phyloP scores from a whole-genome alignment of 1,140 invertebrate genomes.

The Lasioglossum albipes region DNA sequence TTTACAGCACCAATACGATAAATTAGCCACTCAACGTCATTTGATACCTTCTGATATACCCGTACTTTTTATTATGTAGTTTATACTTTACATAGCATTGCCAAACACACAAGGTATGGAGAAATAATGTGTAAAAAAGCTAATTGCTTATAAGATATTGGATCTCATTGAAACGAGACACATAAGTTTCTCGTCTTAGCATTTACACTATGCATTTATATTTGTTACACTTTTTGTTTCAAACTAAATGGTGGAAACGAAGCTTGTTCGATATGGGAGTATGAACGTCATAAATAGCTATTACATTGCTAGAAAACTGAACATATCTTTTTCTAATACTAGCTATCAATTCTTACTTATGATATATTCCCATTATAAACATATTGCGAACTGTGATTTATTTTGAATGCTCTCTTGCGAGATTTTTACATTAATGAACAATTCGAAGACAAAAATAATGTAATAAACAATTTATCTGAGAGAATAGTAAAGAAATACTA shows the following conservation, averaged over 20 bases:
- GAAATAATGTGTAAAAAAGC: conserved; percentile 49
- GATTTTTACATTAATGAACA: conserved; percentile 1
- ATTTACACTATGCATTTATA: conserved; percentile 18
- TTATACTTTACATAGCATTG: conserved; percentile 26
- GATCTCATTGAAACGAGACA: neutral
- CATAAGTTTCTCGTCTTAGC: neutral
- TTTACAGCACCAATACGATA: conserved; percentile 63
- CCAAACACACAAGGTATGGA: conserved; percentile 74
- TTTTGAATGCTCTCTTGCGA: conserved; percentile 12
- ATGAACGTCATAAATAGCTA: neutral
- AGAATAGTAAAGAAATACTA: neutral
- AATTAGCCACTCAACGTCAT: conserved; percentile 42
- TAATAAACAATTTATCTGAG: conserved; percentile 1
- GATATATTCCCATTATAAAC: neutral
- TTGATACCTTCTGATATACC: conserved; percentile 29
- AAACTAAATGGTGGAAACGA: neutral
- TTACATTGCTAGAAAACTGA: conserved; percentile 23
- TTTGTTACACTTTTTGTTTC: neutral
- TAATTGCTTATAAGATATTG: conserved; percentile 13
- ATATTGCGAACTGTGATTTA: conserved; percentile 11
- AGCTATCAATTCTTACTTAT: conserved; percentile 10
- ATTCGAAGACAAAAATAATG: conserved; percentile 11
- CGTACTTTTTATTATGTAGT: conserved; percentile 24
- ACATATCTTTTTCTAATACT: conserved; percentile 43
- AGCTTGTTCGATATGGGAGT: neutral